Percentiles rank a stretch among this genome's conserved stretches.
Evolutionary conservation across 1,140 invertebrate species (phyloP).

Genomic region (Saccostrea echinata): DNA sequence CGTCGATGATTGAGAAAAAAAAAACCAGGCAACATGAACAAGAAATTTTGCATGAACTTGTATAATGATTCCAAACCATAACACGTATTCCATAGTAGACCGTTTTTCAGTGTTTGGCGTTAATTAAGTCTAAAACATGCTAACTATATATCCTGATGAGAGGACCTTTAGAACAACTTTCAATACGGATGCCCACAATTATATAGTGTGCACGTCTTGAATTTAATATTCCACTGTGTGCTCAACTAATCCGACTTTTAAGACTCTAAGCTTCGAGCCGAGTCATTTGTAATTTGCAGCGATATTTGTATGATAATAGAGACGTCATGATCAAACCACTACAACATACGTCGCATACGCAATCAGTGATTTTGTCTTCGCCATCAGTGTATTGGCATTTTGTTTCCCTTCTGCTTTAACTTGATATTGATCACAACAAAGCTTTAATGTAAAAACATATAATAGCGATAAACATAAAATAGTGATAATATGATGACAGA

Average conservation of each 20-base stretch:
- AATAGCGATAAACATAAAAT: too few relatives aligned
- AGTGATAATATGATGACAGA: neutral
- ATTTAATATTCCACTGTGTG: neutral
- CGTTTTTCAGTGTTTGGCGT: too few relatives aligned
- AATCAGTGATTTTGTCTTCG: neutral
- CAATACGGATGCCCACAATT: too few relatives aligned
- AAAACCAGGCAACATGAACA: too few relatives aligned
- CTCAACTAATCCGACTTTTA: neutral
- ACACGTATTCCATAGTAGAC: too few relatives aligned
- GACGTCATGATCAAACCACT: neutral
- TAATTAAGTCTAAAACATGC: too few relatives aligned
- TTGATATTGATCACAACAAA: neutral
- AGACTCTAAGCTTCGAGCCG: neutral
- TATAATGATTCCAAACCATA: too few relatives aligned
- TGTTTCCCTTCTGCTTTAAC: neutral
- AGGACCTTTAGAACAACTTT: too few relatives aligned
- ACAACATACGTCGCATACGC: neutral
- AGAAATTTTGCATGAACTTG: too few relatives aligned
- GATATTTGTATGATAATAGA: neutral
- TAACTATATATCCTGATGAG: too few relatives aligned
- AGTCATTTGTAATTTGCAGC: slow-evolving; percentile 6
- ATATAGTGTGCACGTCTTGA: neutral
- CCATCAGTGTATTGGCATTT: neutral
- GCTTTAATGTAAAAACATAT: neutral
- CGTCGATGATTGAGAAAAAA: too few relatives aligned